phyloP scores from a whole-genome alignment of 1,140 invertebrate genomes.

The Orchestia grillus region DNA sequence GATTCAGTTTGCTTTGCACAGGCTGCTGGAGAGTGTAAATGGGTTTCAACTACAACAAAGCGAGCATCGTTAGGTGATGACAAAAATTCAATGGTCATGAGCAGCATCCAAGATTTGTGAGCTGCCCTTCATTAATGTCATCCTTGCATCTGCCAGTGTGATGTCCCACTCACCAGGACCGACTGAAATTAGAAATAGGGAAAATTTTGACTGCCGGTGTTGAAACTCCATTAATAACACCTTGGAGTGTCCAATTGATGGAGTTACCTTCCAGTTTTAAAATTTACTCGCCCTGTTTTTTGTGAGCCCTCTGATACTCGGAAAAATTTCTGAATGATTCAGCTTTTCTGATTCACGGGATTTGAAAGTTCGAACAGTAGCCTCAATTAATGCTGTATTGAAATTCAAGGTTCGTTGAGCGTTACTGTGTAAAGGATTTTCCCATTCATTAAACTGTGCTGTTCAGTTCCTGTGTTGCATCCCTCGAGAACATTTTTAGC shows the following conservation, averaged over 20 bases:
- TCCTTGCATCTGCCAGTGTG: neutral
- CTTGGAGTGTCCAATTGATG: neutral
- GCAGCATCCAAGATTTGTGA: neutral
- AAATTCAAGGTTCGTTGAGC: neutral
- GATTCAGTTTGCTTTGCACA: too few relatives aligned
- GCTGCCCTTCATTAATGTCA: neutral
- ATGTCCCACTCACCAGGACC: neutral
- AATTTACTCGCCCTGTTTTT: too few relatives aligned
- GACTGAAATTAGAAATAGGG: neutral
- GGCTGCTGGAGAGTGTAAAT: neutral
- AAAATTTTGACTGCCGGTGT: neutral
- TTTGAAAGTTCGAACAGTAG: neutral
- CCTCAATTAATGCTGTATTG: neutral
- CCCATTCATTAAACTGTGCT: neutral
- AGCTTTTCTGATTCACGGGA: neutral
- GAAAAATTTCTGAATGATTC: neutral
- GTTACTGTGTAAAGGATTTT: neutral
- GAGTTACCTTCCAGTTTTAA: too few relatives aligned
- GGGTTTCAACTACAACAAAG: neutral
- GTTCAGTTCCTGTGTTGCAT: neutral
- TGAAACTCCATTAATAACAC: neutral
- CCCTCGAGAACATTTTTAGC: neutral
- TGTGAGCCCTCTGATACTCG: neutral
- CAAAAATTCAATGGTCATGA: neutral
- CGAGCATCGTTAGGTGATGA: neutral